Base-by-base conservation (phyloP, 2,888 invertebrate genomes). In the Oxystoma pomonae region DNA sequence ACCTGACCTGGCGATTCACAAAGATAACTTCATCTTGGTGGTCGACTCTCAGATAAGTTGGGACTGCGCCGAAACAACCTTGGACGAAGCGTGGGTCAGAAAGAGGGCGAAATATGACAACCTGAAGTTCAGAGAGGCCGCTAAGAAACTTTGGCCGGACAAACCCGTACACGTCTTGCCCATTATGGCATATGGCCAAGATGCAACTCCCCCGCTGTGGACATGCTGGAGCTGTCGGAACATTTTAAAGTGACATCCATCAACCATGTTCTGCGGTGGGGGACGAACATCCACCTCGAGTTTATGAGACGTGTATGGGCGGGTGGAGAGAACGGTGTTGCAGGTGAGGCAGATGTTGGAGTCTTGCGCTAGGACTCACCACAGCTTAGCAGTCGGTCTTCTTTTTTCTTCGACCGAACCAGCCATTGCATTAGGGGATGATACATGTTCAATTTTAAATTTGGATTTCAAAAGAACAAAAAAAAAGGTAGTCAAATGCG, bases 21-120 rank as follows among this genome's bases (percentile, higher is more conserved):
- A 57, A 20, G 56, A 55, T 57, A 12, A 35, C 20, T 18, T 59
- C 20, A 20, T 2, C 16, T 17, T 58, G 35, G 56, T 65, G 1
- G 61, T 68, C 21, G 68, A 69, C 55, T 64, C 67, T 16, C 67
- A 68, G 59, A 64, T 69, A 2, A 19, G 20, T 16, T 66, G 66
- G 66, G 66, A 66, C 35, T 58, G 52, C 17, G 9, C 19, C 5
- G 55, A 51, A 16, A n/a, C n/a, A n/a, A 17, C 16, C 1, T 51
- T 57, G 51, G 49, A 1, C 5, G 55, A 17, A 3, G 16, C 35
- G 3, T 35, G 35, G 35, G 57, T 21, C 35, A 3, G 35, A 12
- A 35, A 35, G 35, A 3, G 35, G 35, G 35, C 35, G 5, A 12
- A 7, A 3, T 35, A 35, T 35, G 35, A 12, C 35, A 35, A 35